A percentile compares a stretch with the other conserved stretches of the same genome.
Evolutionary conservation across 2,888 invertebrate species (phyloP).

Genomic region (Toxonevra muliebris): DNA sequence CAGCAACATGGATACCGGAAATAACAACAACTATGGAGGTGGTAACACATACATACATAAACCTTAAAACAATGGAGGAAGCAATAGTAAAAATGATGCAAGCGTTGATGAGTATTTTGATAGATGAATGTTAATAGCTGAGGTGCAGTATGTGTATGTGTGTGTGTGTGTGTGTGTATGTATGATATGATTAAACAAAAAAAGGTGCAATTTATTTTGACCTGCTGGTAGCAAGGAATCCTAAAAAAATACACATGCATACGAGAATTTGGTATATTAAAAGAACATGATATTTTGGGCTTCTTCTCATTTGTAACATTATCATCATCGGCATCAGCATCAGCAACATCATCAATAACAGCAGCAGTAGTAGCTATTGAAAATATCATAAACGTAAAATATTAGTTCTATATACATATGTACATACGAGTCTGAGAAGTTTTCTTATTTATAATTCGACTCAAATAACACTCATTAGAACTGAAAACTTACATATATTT

Average conservation of each 20-base stretch:
- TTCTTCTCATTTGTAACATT: not conserved
- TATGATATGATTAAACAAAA: not conserved
- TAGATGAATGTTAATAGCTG: too few relatives aligned
- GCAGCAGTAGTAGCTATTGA: not conserved
- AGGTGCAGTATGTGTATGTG: not conserved
- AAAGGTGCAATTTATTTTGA: not conserved
- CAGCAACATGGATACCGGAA: too few relatives aligned
- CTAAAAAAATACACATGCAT: too few relatives aligned
- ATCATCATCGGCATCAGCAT: not conserved
- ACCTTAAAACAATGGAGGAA: too few relatives aligned
- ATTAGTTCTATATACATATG: not conserved
- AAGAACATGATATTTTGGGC: constrained; percentile 4
- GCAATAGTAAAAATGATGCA: too few relatives aligned
- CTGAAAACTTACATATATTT: constrained; percentile 35
- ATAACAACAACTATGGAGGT: too few relatives aligned
- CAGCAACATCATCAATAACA: not conserved
- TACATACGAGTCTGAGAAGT: constrained; percentile 19
- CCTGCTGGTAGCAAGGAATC: not conserved
- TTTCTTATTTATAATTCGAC: constrained; percentile 36
- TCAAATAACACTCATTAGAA: constrained; percentile 58
- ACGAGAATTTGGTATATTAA: too few relatives aligned
- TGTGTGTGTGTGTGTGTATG: not conserved
- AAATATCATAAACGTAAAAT: not conserved
- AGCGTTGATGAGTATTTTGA: too few relatives aligned
- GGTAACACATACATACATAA: too few relatives aligned